A percentile compares a stretch with the other conserved stretches of the same genome.
phyloP scores from a whole-genome alignment of 2,113 vertebrate species.

The Glaucomys volans region DNA sequence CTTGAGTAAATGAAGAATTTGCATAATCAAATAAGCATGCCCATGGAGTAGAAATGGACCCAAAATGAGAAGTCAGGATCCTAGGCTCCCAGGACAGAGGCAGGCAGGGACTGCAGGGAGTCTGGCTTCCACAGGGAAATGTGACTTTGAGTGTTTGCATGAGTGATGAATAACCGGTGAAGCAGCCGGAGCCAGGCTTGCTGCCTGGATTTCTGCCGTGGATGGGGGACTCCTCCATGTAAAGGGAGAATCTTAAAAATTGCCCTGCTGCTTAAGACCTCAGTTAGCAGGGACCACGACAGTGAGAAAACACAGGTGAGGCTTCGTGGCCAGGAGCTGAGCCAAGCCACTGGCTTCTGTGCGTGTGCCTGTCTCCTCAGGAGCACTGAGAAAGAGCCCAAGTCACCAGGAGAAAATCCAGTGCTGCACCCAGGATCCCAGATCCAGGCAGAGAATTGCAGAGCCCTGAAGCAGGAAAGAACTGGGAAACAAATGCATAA shows the following conservation, averaged over 20 bases:
- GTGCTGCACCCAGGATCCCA: not conserved
- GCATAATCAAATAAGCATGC: not conserved
- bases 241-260: not conserved
- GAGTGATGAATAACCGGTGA: not conserved
- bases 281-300: not conserved
- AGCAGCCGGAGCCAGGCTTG: not conserved
- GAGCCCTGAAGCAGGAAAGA: not conserved
- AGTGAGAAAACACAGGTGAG: not conserved
- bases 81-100: not conserved
- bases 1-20: not conserved
- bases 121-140: not conserved
- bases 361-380: not conserved
- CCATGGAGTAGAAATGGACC: not conserved
- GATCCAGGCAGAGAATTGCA: not conserved
- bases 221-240: not conserved
- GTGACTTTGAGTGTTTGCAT: not conserved
- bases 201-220: not conserved
- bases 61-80: not conserved
- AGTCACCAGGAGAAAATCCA: not conserved
- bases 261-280: not conserved
- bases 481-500: not conserved
- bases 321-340: not conserved
- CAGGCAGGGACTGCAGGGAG: not conserved
- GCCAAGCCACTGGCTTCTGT: not conserved
- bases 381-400: not conserved